Evolutionary conservation across 2,113 vertebrate species (phyloP).

Genomic region (Gracilinanus agilis): DNA sequence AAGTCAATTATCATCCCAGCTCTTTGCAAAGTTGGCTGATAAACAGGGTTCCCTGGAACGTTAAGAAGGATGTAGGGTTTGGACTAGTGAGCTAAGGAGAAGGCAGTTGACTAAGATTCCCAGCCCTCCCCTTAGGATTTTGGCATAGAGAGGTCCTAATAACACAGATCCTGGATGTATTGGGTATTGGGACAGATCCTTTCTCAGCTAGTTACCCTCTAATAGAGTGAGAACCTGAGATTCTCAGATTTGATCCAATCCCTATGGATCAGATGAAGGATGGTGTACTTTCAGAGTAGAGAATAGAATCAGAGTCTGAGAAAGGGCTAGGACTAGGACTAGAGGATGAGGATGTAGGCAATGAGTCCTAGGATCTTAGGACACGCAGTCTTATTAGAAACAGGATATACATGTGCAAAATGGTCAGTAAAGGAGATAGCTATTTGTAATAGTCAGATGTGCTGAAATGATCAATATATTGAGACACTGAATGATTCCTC

Average conservation of each 20-base stretch:
- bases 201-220: not conserved
- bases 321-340: not conserved
- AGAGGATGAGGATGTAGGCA: not conserved
- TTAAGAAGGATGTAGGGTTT: not conserved
- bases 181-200: not conserved
- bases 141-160: not conserved
- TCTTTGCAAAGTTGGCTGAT: not conserved
- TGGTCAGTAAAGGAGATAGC: not conserved
- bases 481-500: not conserved
- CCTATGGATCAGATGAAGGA: not conserved
- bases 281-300: not conserved
- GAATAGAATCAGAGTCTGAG: not conserved
- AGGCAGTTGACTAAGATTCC: not conserved
- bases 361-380: not conserved
- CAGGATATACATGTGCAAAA: too few relatives aligned
- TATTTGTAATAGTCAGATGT: not conserved
- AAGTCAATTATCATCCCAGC: not conserved
- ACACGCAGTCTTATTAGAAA: not conserved
- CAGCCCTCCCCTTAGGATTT: not conserved
- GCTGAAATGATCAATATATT: not conserved
- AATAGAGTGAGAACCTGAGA: not conserved
- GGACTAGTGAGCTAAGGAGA: not conserved
- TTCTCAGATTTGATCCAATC: not conserved
- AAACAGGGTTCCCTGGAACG: not conserved
- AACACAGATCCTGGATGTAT: not conserved